Conservation (phyloP, 2,113 vertebrate species). For the Megaleporinus macrocephalus region DNA sequence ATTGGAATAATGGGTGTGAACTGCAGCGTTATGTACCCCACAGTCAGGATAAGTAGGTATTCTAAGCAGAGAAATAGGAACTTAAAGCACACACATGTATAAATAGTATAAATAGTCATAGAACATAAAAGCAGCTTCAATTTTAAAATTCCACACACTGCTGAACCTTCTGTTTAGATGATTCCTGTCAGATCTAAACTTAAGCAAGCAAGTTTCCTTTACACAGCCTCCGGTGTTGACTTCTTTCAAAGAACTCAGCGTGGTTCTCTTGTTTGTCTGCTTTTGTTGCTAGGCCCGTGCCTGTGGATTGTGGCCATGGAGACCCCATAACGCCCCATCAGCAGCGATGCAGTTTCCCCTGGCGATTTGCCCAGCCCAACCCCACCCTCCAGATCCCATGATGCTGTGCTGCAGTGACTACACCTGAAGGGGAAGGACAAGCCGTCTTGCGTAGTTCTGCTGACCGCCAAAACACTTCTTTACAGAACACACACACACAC, state of each 20-base stretch:
- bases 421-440: neutral
- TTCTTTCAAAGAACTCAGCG: neutral
- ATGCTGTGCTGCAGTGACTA: constrained; percentile 16
- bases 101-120: no score
- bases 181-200: no score
- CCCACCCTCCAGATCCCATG: neutral
- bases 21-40: no score
- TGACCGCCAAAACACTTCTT: neutral
- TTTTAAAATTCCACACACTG: no score
- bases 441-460: neutral
- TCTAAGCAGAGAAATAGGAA: no score
- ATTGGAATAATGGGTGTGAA: no score
- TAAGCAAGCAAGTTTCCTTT: no score
- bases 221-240: neutral
- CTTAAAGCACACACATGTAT: no score
- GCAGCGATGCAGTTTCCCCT: constrained; percentile 53
- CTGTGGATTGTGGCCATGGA: constrained; percentile 68
- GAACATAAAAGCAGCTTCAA: no score
- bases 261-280: constrained; percentile 31
- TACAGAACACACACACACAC: neutral
- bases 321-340: constrained; percentile 56
- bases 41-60: no score
- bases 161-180: no score
- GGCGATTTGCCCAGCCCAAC: constrained; percentile 24
- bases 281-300: constrained; percentile 67